Evolutionary conservation across 1,140 invertebrate species (phyloP).

Genomic region (Paraescarpia echinospica): DNA sequence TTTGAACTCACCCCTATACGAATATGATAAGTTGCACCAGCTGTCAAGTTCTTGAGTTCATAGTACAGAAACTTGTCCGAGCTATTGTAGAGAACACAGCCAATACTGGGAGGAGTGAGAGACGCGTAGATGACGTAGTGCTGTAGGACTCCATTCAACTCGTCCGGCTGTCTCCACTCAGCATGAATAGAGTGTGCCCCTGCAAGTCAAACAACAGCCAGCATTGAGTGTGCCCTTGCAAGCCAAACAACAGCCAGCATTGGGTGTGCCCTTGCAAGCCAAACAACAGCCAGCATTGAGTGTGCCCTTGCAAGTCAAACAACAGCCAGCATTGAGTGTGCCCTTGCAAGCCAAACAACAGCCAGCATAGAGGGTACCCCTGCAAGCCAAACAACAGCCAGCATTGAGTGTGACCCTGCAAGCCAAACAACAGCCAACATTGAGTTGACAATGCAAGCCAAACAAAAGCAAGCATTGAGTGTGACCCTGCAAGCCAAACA

Average conservation of each 20-base stretch:
- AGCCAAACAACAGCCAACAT: conserved; percentile 42
- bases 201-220: conserved; percentile 42
- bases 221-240: too few species aligned
- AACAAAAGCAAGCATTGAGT: too few species aligned
- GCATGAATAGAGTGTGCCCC: conserved; percentile 45
- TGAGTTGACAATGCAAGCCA: too few species aligned
- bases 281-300: conserved; percentile 39
- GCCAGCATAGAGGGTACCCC: too few species aligned
- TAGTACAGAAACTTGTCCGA: conserved; percentile 43
- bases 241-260: too few species aligned
- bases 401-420: conserved; percentile 43
- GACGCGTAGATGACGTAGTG: conserved; percentile 48
- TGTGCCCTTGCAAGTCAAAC: conserved; percentile 41
- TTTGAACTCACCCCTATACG: conserved; percentile 41
- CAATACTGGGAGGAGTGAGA: conserved; percentile 26
- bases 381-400: too few species aligned
- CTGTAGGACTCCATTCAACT: conserved; percentile 49
- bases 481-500: too few species aligned
- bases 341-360: too few species aligned
- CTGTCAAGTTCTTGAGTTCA: conserved; percentile 37
- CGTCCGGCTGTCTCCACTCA: conserved; percentile 42
- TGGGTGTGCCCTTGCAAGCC: too few species aligned
- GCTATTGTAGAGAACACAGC: conserved; percentile 49
- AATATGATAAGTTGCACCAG: conserved; percentile 51
- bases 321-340: too few species aligned